These are phyloP conservation scores for Gymnodraco acuticeps DNA, from an alignment of 2,797 vertebrate genomes.

Conservation along the genomic window DNA sequence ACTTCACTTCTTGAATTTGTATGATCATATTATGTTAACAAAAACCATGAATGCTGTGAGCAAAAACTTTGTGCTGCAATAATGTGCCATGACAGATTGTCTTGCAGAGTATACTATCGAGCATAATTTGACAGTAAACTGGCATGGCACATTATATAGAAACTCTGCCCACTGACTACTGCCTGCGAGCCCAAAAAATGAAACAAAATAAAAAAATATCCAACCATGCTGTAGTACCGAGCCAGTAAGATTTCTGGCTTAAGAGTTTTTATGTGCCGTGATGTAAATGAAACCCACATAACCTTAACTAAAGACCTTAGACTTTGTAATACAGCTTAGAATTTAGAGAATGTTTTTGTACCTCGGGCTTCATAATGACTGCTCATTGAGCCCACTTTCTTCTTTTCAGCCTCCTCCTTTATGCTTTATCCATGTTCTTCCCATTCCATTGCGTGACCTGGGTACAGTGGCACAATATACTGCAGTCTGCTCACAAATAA, in stretches of 20 bases:
- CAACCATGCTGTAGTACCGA: slow-evolving; percentile 29
- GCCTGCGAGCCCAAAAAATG: neutral
- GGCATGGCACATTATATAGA: neutral
- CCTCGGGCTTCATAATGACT: slow-evolving; percentile 39
- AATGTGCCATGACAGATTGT: slow-evolving; percentile 7
- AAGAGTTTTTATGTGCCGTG: slow-evolving; percentile 55
- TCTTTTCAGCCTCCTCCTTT: slow-evolving; percentile 42
- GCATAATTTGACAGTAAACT: slow-evolving; percentile 36
- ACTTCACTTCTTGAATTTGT: neutral
- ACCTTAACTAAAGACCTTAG: slow-evolving; percentile 40
- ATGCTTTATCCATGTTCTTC: slow-evolving; percentile 30
- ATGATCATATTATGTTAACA: neutral
- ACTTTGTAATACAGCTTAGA: slow-evolving; percentile 50
- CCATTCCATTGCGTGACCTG: slow-evolving; percentile 29
- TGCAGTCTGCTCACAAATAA: slow-evolving; percentile 52
- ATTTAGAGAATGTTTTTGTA: slow-evolving; percentile 50
- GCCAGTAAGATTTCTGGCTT: slow-evolving; percentile 43
- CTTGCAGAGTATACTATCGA: slow-evolving; percentile 6
- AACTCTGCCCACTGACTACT: slow-evolving; percentile 9
- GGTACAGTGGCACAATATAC: slow-evolving; percentile 23
- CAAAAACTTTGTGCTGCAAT: neutral
- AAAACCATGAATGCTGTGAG: neutral
- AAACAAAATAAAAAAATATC: slow-evolving; percentile 19
- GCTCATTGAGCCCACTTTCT: slow-evolving; percentile 31
- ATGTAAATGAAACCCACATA: slow-evolving; percentile 60